These are phyloP conservation scores for Trichomalopsis sarcophagae DNA, from an alignment of 1,140 invertebrate species.

Conservation along the genomic window DNA sequence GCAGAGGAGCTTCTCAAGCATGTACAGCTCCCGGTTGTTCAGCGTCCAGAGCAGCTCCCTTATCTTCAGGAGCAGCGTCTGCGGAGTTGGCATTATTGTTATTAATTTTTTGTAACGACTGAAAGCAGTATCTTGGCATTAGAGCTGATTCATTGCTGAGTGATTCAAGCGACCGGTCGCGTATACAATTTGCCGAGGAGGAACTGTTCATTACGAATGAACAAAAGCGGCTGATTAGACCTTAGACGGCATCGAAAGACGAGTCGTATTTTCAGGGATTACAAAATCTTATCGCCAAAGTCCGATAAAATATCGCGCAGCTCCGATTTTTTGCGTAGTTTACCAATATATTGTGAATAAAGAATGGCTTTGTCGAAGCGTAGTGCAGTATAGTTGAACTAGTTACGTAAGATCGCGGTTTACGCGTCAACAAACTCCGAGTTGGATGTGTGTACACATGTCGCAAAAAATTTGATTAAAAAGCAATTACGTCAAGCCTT, in stretches of 20 bases:
- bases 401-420: not conserved
- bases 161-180: not conserved
- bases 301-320: not conserved
- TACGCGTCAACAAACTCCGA: not conserved
- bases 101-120: not conserved
- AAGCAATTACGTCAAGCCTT: not conserved
- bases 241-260: not conserved
- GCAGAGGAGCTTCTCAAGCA: conserved; percentile 91
- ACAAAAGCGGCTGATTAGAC: not conserved
- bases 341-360: not conserved
- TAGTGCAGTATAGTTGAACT: not conserved
- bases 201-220: not conserved
- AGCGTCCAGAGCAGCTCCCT: conserved; percentile 92
- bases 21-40: conserved; percentile 86
- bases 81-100: conserved; percentile 55
- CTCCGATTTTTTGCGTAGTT: not conserved
- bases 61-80: conserved; percentile 89
- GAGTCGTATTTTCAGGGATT: not conserved
- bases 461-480: not conserved
- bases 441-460: not conserved
- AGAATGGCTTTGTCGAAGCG: not conserved
- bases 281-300: not conserved
- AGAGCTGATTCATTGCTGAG: not conserved
- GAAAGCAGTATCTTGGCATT: not conserved
- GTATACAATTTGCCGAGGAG: not conserved